Percentiles rank a stretch among this genome's conserved stretches.
These are phyloP conservation scores for Macropus fuliginosus DNA, from an alignment of 2,797 vertebrate species.

Conservation along the genomic window DNA sequence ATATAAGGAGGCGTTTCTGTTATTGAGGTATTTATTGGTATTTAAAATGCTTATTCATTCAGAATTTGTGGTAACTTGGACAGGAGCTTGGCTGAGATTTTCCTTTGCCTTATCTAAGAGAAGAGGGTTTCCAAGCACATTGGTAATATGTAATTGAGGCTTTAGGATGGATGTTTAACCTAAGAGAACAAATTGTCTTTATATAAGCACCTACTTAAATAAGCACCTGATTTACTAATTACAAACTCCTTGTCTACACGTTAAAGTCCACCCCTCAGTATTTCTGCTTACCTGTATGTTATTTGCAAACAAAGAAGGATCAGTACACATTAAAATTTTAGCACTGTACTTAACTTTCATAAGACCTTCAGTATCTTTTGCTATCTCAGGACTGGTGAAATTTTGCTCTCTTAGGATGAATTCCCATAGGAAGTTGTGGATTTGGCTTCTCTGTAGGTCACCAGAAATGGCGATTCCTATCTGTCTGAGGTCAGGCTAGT, in stretches of 20 bases:
- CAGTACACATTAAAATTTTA: background rate
- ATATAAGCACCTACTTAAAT: background rate
- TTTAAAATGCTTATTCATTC: constrained; percentile 17
- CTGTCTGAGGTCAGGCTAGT: background rate
- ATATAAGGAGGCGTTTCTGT: background rate
- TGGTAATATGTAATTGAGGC: background rate
- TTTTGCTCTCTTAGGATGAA: background rate
- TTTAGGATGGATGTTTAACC: background rate
- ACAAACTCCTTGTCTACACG: background rate
- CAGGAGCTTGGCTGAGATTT: background rate
- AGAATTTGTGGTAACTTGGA: background rate
- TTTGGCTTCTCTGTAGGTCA: background rate
- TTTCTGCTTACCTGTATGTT: background rate
- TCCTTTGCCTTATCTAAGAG: constrained; percentile 26
- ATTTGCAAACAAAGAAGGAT: background rate
- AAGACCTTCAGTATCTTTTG: background rate
- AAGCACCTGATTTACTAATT: background rate
- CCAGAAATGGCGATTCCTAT: background rate
- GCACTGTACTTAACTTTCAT: background rate
- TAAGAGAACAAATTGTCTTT: background rate
- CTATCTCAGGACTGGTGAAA: background rate
- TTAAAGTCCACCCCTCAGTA: background rate
- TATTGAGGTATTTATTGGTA: background rate
- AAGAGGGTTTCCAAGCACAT: background rate
- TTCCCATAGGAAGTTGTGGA: background rate